phyloP scores from a whole-genome alignment of 2,888 invertebrate species.

The Luffia ferchaultella region DNA sequence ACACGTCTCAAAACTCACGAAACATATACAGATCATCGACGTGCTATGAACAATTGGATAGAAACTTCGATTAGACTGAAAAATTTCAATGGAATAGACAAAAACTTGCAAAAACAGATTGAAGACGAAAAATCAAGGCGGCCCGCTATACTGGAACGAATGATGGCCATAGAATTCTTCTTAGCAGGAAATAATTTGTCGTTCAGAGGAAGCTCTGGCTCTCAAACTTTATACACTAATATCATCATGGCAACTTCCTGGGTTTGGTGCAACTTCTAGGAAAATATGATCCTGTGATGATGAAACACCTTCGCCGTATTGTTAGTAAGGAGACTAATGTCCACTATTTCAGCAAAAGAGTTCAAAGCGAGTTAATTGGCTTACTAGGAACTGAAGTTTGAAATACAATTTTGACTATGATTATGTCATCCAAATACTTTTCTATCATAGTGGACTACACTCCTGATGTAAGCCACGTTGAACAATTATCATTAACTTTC shows the following conservation, averaged over 20 bases:
- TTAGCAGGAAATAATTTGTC: slow-evolving; percentile 13
- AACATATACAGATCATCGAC: slow-evolving; percentile 3
- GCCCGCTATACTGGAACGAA: slow-evolving; percentile 11
- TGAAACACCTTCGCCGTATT: slow-evolving; percentile 7
- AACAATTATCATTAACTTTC: slow-evolving; percentile 11
- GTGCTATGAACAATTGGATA: slow-evolving; percentile 7
- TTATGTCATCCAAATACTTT: slow-evolving; percentile 13
- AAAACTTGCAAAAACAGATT: slow-evolving; percentile 5
- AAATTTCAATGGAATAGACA: slow-evolving; percentile 8
- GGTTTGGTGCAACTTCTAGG: slow-evolving; percentile 6
- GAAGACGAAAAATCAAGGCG: slow-evolving; percentile 2
- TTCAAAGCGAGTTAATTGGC: slow-evolving; percentile 9
- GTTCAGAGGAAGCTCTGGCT: slow-evolving; percentile 12
- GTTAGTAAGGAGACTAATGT: slow-evolving; percentile 10
- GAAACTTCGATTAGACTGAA: slow-evolving; percentile 7
- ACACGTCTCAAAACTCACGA: slow-evolving; percentile 6
- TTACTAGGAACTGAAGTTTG: slow-evolving; percentile 10
- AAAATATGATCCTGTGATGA: slow-evolving; percentile 10
- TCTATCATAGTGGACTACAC: slow-evolving; percentile 14
- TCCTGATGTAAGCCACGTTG: slow-evolving; percentile 13
- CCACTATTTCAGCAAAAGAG: slow-evolving; percentile 8
- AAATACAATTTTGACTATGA: slow-evolving; percentile 10
- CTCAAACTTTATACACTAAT: slow-evolving; percentile 7
- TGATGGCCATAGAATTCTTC: slow-evolving; percentile 11
- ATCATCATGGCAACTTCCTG: slow-evolving; percentile 17